These are phyloP conservation scores for Acrocera orbiculus DNA, from an alignment of 2,888 invertebrate species.

Conservation along the genomic window DNA sequence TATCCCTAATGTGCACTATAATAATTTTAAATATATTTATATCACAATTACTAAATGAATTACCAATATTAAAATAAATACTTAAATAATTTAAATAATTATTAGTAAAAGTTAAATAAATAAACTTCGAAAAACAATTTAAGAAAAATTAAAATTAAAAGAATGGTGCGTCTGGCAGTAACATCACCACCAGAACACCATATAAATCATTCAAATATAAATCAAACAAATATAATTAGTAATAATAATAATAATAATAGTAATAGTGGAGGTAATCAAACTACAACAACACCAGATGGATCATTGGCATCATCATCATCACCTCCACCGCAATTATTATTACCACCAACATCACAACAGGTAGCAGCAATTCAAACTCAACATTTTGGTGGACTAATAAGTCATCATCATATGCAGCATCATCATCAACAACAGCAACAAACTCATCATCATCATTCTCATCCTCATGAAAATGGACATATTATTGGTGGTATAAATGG, in stretches of 20 bases:
- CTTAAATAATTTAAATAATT: too few relatives aligned
- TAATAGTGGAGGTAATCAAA: neutral
- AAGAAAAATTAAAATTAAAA: too few relatives aligned
- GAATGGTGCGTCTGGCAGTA: slow-evolving; percentile 31
- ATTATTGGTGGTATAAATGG: slow-evolving; percentile 7
- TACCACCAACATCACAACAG: slow-evolving; percentile 2
- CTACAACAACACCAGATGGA: slow-evolving; percentile 21
- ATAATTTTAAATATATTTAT: too few relatives aligned
- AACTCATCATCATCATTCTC: slow-evolving; percentile 10
- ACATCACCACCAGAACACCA: slow-evolving; percentile 19
- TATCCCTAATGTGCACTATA: too few relatives aligned
- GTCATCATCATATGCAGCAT: slow-evolving; percentile 14
- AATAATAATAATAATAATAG: neutral
- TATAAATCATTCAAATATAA: slow-evolving; percentile 10
- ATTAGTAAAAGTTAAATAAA: too few relatives aligned
- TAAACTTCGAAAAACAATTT: too few relatives aligned
- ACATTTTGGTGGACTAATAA: slow-evolving; percentile 12
- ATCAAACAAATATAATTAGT: slow-evolving; percentile 4
- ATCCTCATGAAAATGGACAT: slow-evolving; percentile 4
- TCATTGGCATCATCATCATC: slow-evolving; percentile 19
- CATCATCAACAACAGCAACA: slow-evolving; percentile 8
- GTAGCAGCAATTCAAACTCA: slow-evolving; percentile 1
- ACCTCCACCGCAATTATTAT: neutral
- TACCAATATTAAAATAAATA: too few relatives aligned
- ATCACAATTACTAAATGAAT: too few relatives aligned